A percentile compares a stretch with the other conserved stretches of the same genome.
These are phyloP conservation scores for Tachina grossa DNA, from an alignment of 2,888 invertebrate species.

Conservation along the genomic window DNA sequence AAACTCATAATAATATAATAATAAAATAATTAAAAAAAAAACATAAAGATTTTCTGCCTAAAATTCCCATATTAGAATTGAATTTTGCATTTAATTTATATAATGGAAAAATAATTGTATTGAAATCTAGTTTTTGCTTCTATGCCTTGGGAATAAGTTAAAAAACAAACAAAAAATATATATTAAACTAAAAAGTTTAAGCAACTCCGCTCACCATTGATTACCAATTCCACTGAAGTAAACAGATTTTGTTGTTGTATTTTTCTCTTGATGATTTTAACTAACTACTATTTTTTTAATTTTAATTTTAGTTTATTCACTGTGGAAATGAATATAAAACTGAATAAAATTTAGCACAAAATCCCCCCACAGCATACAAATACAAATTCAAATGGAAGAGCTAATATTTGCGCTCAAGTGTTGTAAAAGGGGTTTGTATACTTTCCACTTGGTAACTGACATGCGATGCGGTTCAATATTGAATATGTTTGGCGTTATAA, in stretches of 20 bases:
- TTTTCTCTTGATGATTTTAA: not conserved
- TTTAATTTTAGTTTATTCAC: constrained; percentile 6
- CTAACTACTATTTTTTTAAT: not conserved
- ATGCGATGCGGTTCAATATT: constrained; percentile 8
- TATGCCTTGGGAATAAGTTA: too few species aligned
- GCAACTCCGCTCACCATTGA: not conserved
- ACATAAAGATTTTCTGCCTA: fast-evolving
- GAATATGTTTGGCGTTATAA: constrained; percentile 6
- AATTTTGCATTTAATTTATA: too few species aligned
- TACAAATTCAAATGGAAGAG: not conserved
- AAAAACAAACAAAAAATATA: not conserved
- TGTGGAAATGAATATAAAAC: constrained; percentile 22
- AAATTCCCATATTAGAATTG: too few species aligned
- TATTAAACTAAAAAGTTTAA: not conserved
- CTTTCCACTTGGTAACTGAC: constrained; percentile 38
- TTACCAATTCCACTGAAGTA: not conserved
- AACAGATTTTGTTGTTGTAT: not conserved
- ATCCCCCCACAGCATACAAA: not conserved
- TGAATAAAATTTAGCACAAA: not conserved
- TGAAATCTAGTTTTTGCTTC: too few species aligned
- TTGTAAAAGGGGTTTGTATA: constrained; percentile 25
- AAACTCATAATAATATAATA: too few species aligned
- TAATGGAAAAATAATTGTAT: too few species aligned
- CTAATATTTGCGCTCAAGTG: not conserved
- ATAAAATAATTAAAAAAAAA: too few species aligned